Evolutionary conservation across 2,113 vertebrate genomes (phyloP), one percentile per base, ranked within the genome.

Genomic region (Cyanoderma ruficeps): DNA sequence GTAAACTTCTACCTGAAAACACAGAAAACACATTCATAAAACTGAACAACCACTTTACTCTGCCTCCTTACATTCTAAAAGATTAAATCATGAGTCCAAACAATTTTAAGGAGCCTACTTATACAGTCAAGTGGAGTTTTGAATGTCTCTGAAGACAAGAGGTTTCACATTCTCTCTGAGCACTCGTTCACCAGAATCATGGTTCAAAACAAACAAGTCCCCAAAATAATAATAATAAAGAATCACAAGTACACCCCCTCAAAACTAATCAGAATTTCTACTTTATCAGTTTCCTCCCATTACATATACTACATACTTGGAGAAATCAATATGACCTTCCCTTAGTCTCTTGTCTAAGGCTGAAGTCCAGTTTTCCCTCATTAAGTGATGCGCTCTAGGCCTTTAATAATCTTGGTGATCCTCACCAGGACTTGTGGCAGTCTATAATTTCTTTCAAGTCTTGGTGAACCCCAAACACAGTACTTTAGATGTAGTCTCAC

Each of bases 21-120:
- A 88, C 15, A 93, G 89, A 89, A 84, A 28, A 53, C 42, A 89
- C 65, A 76, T 89, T 95, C 15, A 79, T n/a, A 7, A 87, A 94
- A 60, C 24, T 85, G 64, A 89, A 75, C 44, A 85, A 68, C 53
- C 37, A 79, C 59, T 87, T 64, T 56, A 70, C 44, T 75, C 39
- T 71, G 82, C 28, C 64, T 68, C n/a, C 28, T 10, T 79, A 44
- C 70, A 52, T 59, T 78, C 67, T 37, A 31, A 47, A 75, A 84
- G 56, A 91, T 56, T 49, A 86, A 94, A 68, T 92, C 37, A 92
- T 44, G 17, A 83, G 57, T 71, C 57, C 53, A 94, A 94, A 90
- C 76, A 89, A 72, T 60, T 87, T 95, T 81, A 94, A 72, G 69
- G 16, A 76, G 28, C 31, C 57, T 81, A 42, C 80, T 94, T 86